These are phyloP conservation scores for Muntiacus muntjak DNA, from an alignment of 2,113 vertebrate genomes.

Conservation along the genomic window DNA sequence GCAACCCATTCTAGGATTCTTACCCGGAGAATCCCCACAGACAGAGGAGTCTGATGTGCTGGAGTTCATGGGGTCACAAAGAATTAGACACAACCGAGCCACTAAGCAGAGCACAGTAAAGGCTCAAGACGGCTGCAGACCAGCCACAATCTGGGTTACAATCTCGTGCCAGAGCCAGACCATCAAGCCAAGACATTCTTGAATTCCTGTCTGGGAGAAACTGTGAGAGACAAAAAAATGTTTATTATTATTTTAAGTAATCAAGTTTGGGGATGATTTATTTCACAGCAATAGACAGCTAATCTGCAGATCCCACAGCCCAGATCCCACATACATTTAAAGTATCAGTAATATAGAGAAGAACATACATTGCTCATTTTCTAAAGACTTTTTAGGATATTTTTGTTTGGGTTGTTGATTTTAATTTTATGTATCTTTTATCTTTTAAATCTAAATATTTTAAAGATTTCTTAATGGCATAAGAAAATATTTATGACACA, in stretches of 20 bases:
- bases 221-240: neutral
- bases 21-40: neutral
- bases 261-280: neutral
- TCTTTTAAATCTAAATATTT: constrained; percentile 38
- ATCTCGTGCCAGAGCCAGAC: neutral
- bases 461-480: neutral
- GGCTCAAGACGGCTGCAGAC: neutral
- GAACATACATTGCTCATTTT: neutral
- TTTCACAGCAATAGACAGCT: neutral
- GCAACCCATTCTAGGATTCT: neutral
- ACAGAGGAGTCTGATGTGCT: neutral
- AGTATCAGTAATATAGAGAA: neutral
- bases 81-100: neutral
- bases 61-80: neutral
- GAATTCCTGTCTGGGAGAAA: constrained; percentile 9
- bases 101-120: neutral
- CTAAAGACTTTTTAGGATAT: neutral
- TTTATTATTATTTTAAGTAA: neutral
- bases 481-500: neutral
- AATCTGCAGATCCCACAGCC: neutral
- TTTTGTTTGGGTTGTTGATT: neutral
- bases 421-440: neutral
- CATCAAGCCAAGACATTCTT: neutral
- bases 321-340: neutral
- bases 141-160: neutral